Base-by-base conservation (phyloP, 1,140 invertebrate species). In the Penaeus japonicus region DNA sequence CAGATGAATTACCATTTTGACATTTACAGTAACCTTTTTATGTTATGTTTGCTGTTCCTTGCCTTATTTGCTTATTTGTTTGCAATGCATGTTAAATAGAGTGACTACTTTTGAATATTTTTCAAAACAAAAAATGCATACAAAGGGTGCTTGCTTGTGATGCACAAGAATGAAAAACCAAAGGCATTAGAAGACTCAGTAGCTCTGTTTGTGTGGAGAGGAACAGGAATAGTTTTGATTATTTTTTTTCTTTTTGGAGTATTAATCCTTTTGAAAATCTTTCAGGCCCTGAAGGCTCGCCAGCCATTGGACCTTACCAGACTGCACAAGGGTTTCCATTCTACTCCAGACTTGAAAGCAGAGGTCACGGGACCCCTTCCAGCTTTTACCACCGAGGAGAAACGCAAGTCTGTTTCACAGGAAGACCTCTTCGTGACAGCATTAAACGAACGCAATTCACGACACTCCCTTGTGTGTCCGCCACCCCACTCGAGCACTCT, bases 281-380 rank as follows among this genome's bases (percentile, higher is more conserved):
- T 47, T n/a, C 85, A 91, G 90, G 91, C 91, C 78, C 87, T 89
- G 89, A 89, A 89, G 70, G 85, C 90, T 57, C 82, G 90, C 53
- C 85, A 87, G 55, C 54, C 84, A 57, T 65, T 70, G 35, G 85
- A 91, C 54, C 83, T 90, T 20, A 89, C 85, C 65, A 90, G 89
- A 91, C 94, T 97, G 22, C 96, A 97, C 90, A 94, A 97, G 84
- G 96, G 96, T 89, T 98, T 97, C 93, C 96, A 97, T 92, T 97
- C 96, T 79, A 97, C 97, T 32, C 97, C 97, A 0, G 97, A 98
- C 92, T 92, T 97, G 39, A 92, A 92, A 75, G 83, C 77, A 24
- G 80, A 81, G 77, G 87, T 73, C 88, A 62, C 59, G 47, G 65
- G 65, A 3, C 17, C 85, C 30, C 85, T 78, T 55, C 57, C 53